These are phyloP conservation scores for Rhizoglyphus robini DNA, from an alignment of 1,140 invertebrate species.

Conservation along the genomic window DNA sequence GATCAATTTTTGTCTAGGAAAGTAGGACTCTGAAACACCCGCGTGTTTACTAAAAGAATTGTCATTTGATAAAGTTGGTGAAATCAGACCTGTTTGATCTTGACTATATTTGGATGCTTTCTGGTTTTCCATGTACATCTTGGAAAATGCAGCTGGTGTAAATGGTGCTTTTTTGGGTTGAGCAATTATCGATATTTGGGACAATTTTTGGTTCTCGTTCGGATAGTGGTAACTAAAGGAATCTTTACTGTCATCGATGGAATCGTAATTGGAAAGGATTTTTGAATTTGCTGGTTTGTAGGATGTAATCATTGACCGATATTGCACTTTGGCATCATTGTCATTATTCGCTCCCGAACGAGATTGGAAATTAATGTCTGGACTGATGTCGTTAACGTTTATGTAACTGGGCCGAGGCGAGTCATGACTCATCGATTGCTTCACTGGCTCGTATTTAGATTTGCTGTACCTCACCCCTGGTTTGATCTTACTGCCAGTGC, in stretches of 20 bases:
- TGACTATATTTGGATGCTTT: conserved; percentile 1
- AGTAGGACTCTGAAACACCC: too few species aligned
- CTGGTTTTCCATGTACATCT: conserved; percentile 9
- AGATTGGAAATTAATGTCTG: too few species aligned
- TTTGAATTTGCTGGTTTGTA: neutral
- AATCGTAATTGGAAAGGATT: neutral
- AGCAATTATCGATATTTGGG: neutral
- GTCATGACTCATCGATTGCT: neutral
- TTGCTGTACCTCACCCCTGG: conserved; percentile 8
- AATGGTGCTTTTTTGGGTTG: neutral
- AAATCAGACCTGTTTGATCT: too few species aligned
- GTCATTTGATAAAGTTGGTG: too few species aligned
- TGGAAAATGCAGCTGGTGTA: conserved; percentile 7
- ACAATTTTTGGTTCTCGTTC: neutral
- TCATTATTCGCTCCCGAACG: too few species aligned
- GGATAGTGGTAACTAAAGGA: neutral
- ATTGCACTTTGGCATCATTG: neutral
- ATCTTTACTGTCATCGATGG: neutral
- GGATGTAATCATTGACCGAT: neutral
- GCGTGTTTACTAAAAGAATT: too few species aligned
- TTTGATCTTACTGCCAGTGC: neutral
- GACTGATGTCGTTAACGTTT: too few species aligned
- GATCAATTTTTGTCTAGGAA: too few species aligned
- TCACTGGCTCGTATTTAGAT: neutral
- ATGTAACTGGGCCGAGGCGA: too few species aligned